These are phyloP conservation scores for Drosophila prolongata DNA, from an alignment of 2,888 invertebrate genomes.

Conservation along the genomic window DNA sequence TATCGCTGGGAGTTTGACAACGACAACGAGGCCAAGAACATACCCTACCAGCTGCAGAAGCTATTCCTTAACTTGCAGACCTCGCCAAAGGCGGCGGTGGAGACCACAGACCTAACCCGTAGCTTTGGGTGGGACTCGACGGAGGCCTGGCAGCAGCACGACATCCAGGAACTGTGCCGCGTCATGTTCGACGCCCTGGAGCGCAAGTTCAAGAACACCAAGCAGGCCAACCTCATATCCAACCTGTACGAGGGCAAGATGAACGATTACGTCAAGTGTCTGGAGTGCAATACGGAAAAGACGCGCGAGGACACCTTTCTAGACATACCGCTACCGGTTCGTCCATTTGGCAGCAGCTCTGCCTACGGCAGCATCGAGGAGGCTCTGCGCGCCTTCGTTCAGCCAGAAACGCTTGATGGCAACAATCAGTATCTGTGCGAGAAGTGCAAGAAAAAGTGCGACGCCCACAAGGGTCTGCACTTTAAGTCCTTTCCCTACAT, in stretches of 20 bases:
- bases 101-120: slow-evolving; percentile 93
- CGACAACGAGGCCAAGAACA: slow-evolving; percentile 89
- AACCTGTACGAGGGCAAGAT: slow-evolving; percentile 91
- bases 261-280: slow-evolving; percentile 95
- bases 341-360: slow-evolving; percentile 91
- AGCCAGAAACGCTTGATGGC: slow-evolving; percentile 92
- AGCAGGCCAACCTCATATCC: slow-evolving; percentile 92
- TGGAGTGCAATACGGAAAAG: slow-evolving; percentile 93
- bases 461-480: slow-evolving; percentile 95
- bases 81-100: slow-evolving; percentile 90
- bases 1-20: slow-evolving; percentile 93
- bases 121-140: slow-evolving; percentile 96
- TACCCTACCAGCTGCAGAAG: slow-evolving; percentile 94
- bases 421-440: slow-evolving; percentile 95
- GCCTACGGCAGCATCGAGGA: slow-evolving; percentile 93
- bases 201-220: slow-evolving; percentile 92
- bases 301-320: slow-evolving; percentile 92
- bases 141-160: slow-evolving; percentile 96
- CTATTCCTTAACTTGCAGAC: slow-evolving; percentile 94
- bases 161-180: slow-evolving; percentile 94
- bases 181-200: slow-evolving; percentile 96
- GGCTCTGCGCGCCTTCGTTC: slow-evolving; percentile 92
- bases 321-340: slow-evolving; percentile 93
- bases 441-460: slow-evolving; percentile 93
- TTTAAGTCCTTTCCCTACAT: slow-evolving; percentile 94